These are phyloP conservation scores for Chanos chanos DNA, from an alignment of 2,797 vertebrate species.

Conservation along the genomic window DNA sequence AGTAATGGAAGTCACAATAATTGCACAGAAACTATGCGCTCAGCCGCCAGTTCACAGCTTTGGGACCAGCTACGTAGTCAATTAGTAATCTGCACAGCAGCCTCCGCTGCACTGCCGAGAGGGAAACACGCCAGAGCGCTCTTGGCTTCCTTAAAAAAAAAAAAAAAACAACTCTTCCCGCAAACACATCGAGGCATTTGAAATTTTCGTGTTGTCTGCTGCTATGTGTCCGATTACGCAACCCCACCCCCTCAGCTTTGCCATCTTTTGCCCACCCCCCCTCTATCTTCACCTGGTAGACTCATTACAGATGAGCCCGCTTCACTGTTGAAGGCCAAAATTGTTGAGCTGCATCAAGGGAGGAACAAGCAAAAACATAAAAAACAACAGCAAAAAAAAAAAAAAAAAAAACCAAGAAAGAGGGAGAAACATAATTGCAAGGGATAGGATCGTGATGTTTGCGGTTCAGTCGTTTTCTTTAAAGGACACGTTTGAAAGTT, in stretches of 20 bases:
- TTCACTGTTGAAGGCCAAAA: neutral
- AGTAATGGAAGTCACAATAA: slow-evolving; percentile 19
- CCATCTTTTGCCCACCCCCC: neutral
- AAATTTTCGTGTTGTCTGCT: neutral
- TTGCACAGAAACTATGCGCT: slow-evolving; percentile 4
- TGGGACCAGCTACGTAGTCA: neutral
- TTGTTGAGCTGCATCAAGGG: neutral
- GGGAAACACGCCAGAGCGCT: neutral
- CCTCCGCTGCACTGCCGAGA: neutral
- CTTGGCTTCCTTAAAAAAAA: neutral
- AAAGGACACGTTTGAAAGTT: too few species aligned
- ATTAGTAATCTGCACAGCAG: slow-evolving; percentile 3
- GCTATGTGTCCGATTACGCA: slow-evolving; percentile 23
- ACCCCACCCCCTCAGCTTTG: too few species aligned
- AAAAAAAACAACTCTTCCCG: neutral
- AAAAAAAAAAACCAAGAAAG: too few species aligned
- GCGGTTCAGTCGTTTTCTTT: too few species aligned
- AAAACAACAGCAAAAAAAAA: neutral
- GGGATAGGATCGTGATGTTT: too few species aligned
- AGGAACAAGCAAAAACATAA: neutral
- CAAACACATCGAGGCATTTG: too few species aligned
- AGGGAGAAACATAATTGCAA: too few species aligned
- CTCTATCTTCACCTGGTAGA: slow-evolving; percentile 22
- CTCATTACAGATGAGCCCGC: neutral
- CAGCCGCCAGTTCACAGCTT: neutral